A percentile compares a stretch with the other conserved stretches of the same genome.
Conservation (phyloP, 2,797 vertebrate genomes). For the Morus bassanus region DNA sequence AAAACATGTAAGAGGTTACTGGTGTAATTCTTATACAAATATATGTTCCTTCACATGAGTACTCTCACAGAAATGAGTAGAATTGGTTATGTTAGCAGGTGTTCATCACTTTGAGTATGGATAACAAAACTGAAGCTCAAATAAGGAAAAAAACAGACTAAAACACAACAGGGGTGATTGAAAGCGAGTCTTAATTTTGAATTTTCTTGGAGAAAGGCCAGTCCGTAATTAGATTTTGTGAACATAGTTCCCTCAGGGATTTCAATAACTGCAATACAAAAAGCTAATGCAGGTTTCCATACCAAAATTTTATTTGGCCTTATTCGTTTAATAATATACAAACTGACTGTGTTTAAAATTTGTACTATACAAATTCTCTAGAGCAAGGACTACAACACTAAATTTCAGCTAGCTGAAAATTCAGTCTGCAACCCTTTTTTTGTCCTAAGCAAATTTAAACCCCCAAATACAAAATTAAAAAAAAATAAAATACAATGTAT, state of each 20-base stretch:
- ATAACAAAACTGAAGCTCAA: not conserved
- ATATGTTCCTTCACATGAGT: not conserved
- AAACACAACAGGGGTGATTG: not conserved
- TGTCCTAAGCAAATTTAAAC: not conserved
- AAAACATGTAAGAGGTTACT: not conserved
- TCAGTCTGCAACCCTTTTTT: not conserved
- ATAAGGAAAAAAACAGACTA: not conserved
- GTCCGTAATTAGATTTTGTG: conserved; percentile 17
- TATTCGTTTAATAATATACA: not conserved
- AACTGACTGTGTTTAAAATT: not conserved
- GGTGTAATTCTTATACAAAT: not conserved
- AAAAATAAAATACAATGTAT: too few species aligned
- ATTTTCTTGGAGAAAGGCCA: conserved; percentile 29
- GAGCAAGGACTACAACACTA: not conserved
- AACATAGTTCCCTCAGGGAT: conserved; percentile 13
- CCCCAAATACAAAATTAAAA: not conserved
- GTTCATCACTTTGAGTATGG: not conserved
- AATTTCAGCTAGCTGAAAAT: not conserved
- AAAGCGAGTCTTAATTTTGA: not conserved
- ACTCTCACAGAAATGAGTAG: not conserved
- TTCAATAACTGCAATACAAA: not conserved
- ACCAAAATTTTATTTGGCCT: not conserved
- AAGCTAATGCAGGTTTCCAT: not conserved
- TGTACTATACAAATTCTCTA: not conserved
- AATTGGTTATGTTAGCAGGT: not conserved